Base-by-base conservation (phyloP, 2,113 vertebrate genomes). In the Petromus typicus region DNA sequence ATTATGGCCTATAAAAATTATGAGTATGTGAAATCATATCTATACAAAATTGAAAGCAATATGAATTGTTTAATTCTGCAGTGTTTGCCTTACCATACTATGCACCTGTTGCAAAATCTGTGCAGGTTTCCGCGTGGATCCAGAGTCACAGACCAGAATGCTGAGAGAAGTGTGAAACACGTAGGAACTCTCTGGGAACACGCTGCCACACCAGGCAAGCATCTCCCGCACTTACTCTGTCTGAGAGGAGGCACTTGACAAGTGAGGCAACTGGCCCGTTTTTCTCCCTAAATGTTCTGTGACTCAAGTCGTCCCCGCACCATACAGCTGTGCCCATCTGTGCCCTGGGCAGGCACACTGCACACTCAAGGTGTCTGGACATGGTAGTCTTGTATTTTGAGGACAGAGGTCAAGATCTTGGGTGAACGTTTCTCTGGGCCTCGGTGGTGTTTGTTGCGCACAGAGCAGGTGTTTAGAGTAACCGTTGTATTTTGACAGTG, bases 301-400 rank as follows among this genome's bases (percentile, higher is more conserved):
- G 10, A 2, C 40, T 16, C 43, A n/a, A 4, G 17, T 64, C 48
- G 10, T 23, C 12, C 22, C 0, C 23, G n/a, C 34, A 22, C 27
- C 6, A 1, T 16, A n/a, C n/a, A n/a, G n/a, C n/a, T n/a, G n/a
- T n/a, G 37, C 59, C 32, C 56, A 3, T n/a, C 34, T 79, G 63
- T 54, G 80, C 22, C 17, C 87, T 34, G 40, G 82, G 56, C 48
- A 2, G 18, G 25, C 43, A 4, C 45, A 30, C 7, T 57, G 61
- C 20, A 37, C 8, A 66, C 63, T 73, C 23, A 16, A 45, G 71
- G 71, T 13, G 8, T 76, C 37, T 56, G 71, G 45, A 40, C 45
- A n/a, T 12, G 5, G 45, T 7, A 43, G 80, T 23, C 48, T 86
- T 92, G 48, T 30, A 54, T 81, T 89, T 59, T 34, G 80, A 88